These are phyloP conservation scores for Acrocephalus scirpaceus DNA, from an alignment of 2,797 vertebrate genomes.

Conservation along the genomic window DNA sequence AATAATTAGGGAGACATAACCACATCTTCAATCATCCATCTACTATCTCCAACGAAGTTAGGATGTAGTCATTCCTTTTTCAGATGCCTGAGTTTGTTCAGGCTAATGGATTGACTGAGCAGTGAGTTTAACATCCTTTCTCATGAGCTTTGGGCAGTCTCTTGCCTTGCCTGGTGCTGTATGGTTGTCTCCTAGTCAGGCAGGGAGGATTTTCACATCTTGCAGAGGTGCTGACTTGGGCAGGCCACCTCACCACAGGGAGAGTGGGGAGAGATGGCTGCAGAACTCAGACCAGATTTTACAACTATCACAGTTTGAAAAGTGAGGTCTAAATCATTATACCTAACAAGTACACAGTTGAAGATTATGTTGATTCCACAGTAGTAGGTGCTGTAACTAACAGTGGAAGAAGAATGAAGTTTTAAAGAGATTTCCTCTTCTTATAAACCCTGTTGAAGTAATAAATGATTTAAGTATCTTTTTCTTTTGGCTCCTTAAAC, in stretches of 20 bases:
- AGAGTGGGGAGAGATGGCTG: background rate
- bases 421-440: background rate
- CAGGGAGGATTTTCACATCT: conserved; percentile 4
- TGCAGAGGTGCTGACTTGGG: background rate
- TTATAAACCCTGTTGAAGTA: background rate
- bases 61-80: background rate
- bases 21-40: background rate
- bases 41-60: background rate
- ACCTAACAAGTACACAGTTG: background rate
- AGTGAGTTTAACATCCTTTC: background rate
- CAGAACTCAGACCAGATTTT: background rate
- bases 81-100: background rate
- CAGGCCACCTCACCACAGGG: background rate
- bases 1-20: background rate
- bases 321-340: background rate
- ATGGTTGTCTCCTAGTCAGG: background rate
- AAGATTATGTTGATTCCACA: background rate
- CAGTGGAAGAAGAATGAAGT: background rate
- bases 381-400: background rate
- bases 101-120: background rate
- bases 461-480: background rate
- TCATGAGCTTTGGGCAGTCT: background rate
- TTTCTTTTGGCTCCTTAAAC: background rate
- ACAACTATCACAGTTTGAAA: background rate
- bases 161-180: background rate